Base-by-base conservation (phyloP, 2,113 vertebrate species). In the Amblyopsis rosae region DNA sequence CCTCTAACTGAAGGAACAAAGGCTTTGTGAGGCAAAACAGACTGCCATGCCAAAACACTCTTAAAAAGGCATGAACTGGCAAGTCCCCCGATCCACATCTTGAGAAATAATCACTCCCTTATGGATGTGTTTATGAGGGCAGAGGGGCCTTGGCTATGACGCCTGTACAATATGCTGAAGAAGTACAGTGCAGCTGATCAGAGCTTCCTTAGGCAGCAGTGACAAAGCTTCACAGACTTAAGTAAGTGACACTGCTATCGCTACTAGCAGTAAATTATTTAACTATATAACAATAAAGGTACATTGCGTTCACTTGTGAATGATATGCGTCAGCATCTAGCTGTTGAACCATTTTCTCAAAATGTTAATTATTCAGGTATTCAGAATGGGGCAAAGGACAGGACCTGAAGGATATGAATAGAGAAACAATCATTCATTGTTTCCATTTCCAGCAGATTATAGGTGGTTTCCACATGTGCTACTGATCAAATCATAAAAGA, bases 21-120 rank as follows among this genome's bases (percentile, higher is more conserved):
- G 75, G 77, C 62, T 67, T 71, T 77, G 73, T 68, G 84, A 85
- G 69, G 77, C 58, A 60, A 76, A 87, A 80, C 76, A 81, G 77
- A 70, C 80, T 62, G 66, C 75, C 71, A 64, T 83, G 87, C 84
- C 87, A 87, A 86, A 89, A 88, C 81, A 88, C 83, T 85, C 77
- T 84, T 86, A 87, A 85, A 87, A 77, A 86, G 83, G 81, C 86
- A 86, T 83, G 85, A 88, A 85, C 80, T 88, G 88, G 88, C 88
- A 82, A 77, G 86, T 87, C 86, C 74, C 82, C 70, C 4, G 53
- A 57, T 80, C 81, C 86, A 89, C 89, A 90, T 90, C 87, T 87
- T 91, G 87, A 85, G 79, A 85, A 91, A 87, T 91, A 89, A 91
- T 91, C 82, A 89, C 82, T 92, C 82, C 88, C 85, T 91, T 87